Base-by-base conservation (phyloP, 2,797 vertebrate genomes). In the Chloroceryle inda region DNA sequence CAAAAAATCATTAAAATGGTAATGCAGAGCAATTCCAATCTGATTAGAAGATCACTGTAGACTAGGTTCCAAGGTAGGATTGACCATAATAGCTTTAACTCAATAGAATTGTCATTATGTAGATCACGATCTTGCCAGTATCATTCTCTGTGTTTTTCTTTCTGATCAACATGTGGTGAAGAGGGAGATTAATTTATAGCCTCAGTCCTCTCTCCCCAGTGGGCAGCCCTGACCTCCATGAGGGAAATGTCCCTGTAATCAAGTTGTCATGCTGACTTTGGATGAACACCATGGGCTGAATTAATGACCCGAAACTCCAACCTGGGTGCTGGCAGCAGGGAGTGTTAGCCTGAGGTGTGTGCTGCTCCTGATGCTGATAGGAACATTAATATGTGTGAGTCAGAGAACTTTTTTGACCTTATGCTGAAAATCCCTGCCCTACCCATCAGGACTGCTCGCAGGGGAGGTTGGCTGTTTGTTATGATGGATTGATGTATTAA, bases 261-360 rank as follows among this genome's bases (percentile, higher is more conserved):
- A 89, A 66, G 20, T 27, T 93, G 81, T 91, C 52, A 11, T 10
- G 35, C 35, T 92, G 74, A 69, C 35, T 92, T 96, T 83, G 69
- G 47, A 59, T 61, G 76, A 89, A 19, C 64, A 64, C 29, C 23
- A 11, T 14, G 49, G 71, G 29, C 49, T 89, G 63, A 92, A 88
- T 91, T 76, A 79, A 84, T 82, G 77, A 76, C 79, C 59, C 20
- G 45, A 72, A 66, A 26, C 45, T 83, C 44, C 55, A 89, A 33
- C 24, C 29, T 0, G 2, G 63, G 37, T 61, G 31, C 53, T 53
- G 47, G 27, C 27, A 80, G 33, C 58, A 75, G 29, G 33, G 42
- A 88, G 7, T 0, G 0, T 11, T 69, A 55, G 71, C 80, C 89
- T 85, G 75, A 81, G 55, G 80, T 85, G 8, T 29, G n/a, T 53